Base-by-base conservation (phyloP, 2,888 invertebrate species). In the Liodrosophila aerea region DNA sequence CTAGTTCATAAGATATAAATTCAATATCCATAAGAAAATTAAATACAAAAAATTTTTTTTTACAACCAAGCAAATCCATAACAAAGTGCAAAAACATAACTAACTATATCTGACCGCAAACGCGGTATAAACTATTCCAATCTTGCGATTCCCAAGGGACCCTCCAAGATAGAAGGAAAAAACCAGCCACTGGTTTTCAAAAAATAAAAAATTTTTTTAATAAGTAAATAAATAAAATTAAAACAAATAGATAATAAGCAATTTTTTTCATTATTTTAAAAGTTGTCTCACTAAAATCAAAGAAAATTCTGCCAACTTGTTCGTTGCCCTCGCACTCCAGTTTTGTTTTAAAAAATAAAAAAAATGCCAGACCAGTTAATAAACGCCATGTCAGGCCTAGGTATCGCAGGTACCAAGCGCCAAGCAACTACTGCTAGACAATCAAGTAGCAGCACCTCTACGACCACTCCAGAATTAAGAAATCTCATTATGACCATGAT, bases 91-190 rank as follows among this genome's bases (percentile, higher is more conserved):
- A 33, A 45, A 45, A 34, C n/a, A n/a, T n/a, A n/a, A n/a, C n/a
- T n/a, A n/a, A n/a, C n/a, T n/a, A n/a, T n/a, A n/a, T n/a, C n/a
- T n/a, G 34, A 45, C 9, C 34, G 27, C 34, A 34, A 34, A 15
- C 4, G 45, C 27, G 34, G 12, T 45, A 45, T 34, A 45, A 45
- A 16, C 12, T 7, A 30, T 39, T 39, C 31, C 31, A 39, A 49
- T 16, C 30, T 39, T 39, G 16, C 39, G 39, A 49, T 49, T 49
- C 30, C 39, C 37, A 49, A 49, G 30, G 49, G 49, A 49, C 49
- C 39, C 49, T 49, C 18, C 11, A 49, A 40, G 16, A 31, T 40
- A 47, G 15, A 37, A 47, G 47, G 47, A 47, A 36, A 9, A 31
- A 31, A 31, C 31, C n/a, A 49, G 37, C 15, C n/a, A 16, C 18